Base-by-base conservation (phyloP, 2,888 invertebrate genomes). In the Peribatodes rhomboidaria region DNA sequence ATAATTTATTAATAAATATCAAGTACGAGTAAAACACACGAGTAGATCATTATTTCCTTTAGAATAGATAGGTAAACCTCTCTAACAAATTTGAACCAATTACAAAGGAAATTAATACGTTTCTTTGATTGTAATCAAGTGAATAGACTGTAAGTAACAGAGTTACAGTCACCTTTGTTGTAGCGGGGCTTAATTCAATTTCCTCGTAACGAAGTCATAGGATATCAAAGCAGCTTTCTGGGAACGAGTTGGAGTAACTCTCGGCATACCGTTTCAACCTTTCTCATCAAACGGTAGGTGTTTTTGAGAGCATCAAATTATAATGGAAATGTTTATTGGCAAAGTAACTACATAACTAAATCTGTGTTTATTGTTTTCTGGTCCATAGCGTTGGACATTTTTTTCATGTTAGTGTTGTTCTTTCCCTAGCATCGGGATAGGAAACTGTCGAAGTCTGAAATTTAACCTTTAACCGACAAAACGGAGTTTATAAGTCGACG, bases 91-190 rank as follows among this genome's bases (percentile, higher is more conserved):
- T 18, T 33, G 13, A 37, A 52, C 37, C 37, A 37, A 52, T 37
- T 37, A 3, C 37, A 52, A 52, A 52, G 7, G n/a, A 20, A 52
- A 37, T 20, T 20, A 37, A n/a, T n/a, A 13, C 35, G 11, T 37
- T 52, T 52, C 52, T 52, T 52, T 37, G 52, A 52, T 52, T 20
- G 35, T 52, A 52, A 52, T 37, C 37, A 20, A 52, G 37, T n/a
- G 37, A 52, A 52, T 52, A 37, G 52, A 11, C 50, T 4, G 14
- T 14, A 16, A 11, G 35, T 55, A 55, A 44, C 37, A 37, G n/a
- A 31, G 13, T 58, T 47, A 58, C 57, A 33, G 9, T 37, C 35
- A 56, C 44, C 44, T 56, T 35, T 56, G 54, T 46, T 44, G 20
- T 44, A 20, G 54, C 41, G 27, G 54, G 14, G 16, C 16, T 54